phyloP scores from a whole-genome alignment of 2,113 vertebrate species.

The Reinhardtius hippoglossoides region DNA sequence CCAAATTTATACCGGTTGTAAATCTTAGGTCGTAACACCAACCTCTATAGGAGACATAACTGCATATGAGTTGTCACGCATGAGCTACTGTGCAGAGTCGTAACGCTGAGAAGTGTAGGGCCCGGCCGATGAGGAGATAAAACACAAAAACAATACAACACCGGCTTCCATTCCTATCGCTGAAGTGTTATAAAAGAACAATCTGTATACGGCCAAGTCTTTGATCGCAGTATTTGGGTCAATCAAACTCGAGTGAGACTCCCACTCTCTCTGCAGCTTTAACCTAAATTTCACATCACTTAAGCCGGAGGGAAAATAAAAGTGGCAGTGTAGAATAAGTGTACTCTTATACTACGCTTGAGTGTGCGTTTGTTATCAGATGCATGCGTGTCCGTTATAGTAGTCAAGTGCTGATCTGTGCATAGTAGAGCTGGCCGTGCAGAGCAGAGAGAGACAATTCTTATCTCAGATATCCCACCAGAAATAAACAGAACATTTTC shows the following conservation, averaged over 20 bases:
- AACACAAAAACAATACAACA: constrained; percentile 14
- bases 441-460: not conserved
- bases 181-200: constrained; percentile 38
- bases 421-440: not conserved
- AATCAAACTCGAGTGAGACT: constrained; percentile 43
- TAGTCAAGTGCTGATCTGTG: too few relatives aligned
- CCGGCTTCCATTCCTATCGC: constrained; percentile 11
- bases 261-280: constrained; percentile 45
- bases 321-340: constrained; percentile 24
- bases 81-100: not conserved
- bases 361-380: not conserved
- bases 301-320: constrained; percentile 59
- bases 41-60: not conserved
- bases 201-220: constrained; percentile 6
- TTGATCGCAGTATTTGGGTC: constrained; percentile 58
- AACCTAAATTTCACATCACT: constrained; percentile 62
- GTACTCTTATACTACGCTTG: too few relatives aligned
- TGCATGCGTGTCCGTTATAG: too few relatives aligned
- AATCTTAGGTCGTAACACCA: not conserved
- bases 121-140: constrained; percentile 16
- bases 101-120: too few relatives aligned
- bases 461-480: not conserved
- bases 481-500: not conserved
- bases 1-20: not conserved
- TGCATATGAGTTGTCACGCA: not conserved